Base-by-base conservation (phyloP, 2,888 invertebrate genomes). In the Kryphioiulus occultus region DNA sequence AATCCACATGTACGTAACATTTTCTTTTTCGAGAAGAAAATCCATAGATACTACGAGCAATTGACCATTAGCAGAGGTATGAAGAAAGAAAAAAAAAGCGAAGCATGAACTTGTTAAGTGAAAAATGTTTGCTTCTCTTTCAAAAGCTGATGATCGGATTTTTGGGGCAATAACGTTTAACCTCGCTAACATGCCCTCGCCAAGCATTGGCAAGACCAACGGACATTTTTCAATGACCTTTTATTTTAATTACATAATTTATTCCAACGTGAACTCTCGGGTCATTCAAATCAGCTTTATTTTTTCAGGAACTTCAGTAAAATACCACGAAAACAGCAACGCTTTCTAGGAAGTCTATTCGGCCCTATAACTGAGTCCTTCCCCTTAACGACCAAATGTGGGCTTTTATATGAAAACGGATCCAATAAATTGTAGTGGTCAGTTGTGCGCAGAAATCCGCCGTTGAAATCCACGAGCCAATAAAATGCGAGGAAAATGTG, bases 381-480 rank as follows among this genome's bases (percentile, higher is more conserved):
- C 68, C 68, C 26, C 26, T 68, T 68, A 68, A 68, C 68, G 68
- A 68, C 68, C 68, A 68, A 68, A 22, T 68, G 68, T 9, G 68
- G 26, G 68, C 68, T 68, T 68, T 68, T 68, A 68, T 68, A 68
- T 68, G 68, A 68, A 68, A 68, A 26, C 68, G 68, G 68, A 68
- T 68, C 68, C 68, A 68, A 68, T 68, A 68, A 68, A 68, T 68
- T 68, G 68, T 68, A 68, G 68, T 68, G 68, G 68, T 68, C 68
- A 68, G 68, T 68, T 68, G 68, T 68, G 68, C 68, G 12, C 68
- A 68, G 68, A 68, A 68, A 68, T 68, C 68, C 68, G 68, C 68
- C 68, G 68, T 68, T 68, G 68, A 68, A 68, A 68, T 68, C 68
- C 68, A 22, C 68, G 68, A 68, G 68, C 68, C 68, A 68, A 68